These are phyloP conservation scores for Sinodicranocentrus sp. DNA, from an alignment of 2,888 invertebrate genomes.

Conservation along the genomic window DNA sequence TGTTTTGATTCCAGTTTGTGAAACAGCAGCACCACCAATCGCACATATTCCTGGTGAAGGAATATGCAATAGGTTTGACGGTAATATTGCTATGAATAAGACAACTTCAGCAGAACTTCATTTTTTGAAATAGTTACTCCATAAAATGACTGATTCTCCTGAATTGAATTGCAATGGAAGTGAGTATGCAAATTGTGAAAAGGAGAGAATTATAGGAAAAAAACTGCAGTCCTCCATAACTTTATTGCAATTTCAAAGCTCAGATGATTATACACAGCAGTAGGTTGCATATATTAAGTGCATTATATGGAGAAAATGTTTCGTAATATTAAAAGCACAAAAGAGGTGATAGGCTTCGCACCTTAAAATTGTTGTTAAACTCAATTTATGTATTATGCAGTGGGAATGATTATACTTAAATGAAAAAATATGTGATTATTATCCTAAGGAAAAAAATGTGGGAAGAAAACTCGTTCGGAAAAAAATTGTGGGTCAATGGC, in stretches of 20 bases:
- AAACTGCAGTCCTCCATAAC: slow-evolving; percentile 5
- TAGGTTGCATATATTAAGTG: slow-evolving; percentile 21
- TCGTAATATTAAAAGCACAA: no score
- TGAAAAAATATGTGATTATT: background rate
- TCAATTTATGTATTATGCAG: no score
- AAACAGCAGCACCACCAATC: background rate
- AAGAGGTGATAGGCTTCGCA: no score
- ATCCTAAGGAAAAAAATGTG: background rate
- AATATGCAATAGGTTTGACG: background rate
- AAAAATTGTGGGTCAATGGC: background rate
- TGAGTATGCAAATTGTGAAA: slow-evolving; percentile 31
- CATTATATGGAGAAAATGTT: background rate
- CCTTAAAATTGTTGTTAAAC: no score
- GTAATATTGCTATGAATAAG: slow-evolving; percentile 16
- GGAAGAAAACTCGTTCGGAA: background rate
- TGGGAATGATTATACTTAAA: no score
- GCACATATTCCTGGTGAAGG: slow-evolving; percentile 2
- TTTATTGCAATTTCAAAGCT: slow-evolving; percentile 20
- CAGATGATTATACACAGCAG: slow-evolving; percentile 23
- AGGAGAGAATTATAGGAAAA: background rate
- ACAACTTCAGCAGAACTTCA: background rate
- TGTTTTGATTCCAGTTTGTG: slow-evolving; percentile 27
- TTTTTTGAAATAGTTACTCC: background rate
- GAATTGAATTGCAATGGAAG: background rate
- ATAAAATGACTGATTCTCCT: background rate